Evolutionary conservation across 2,113 vertebrate genomes (phyloP), one percentile per base, ranked within the genome.

Genomic region (Oxyura jamaicensis): DNA sequence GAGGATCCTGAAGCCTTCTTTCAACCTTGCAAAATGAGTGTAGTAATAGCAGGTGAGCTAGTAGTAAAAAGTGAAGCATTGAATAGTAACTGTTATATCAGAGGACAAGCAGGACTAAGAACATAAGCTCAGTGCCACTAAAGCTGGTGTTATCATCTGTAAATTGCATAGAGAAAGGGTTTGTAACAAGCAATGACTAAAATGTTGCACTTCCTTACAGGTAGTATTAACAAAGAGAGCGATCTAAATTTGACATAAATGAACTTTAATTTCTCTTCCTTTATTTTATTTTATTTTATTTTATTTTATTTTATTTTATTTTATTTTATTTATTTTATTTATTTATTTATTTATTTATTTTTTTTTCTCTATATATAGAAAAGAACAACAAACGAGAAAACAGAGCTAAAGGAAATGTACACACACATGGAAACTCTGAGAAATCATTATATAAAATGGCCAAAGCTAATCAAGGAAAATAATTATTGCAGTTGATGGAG

Each of bases 401-500:
- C 50, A 0, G 9, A 73, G 79, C 26, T 10, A 62, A 69, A 62
- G 2, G 12, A 53, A 91, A 82, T 20, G 2, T 11, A 50, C 56
- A 56, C 28, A 83, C 22, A 59, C 4, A 93, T 5, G 59, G 29
- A 48, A 19, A 96, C 59, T 77, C 10, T 8, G 74, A 97, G 81
- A 83, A 96, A 97, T 92, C 69, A 11, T 97, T 98, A 95, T 58
- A 93, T 84, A 95, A 95, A 97, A 97, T 96, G 88, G 96, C 93
- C 93, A 97, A 96, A 59, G 82, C 94, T 96, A 98, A 98, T 97
- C 96, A 97, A 97, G 86, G 94, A 97, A 98, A 97, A 98, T 97
- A 98, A 98, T 97, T 98, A 97, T 96, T 97, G 96, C 91, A 97
- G 86, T 86, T 97, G 96, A 96, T 97, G 97, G 94, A 98, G 97